Evolutionary conservation across 1,140 invertebrate genomes (phyloP).

Genomic region (Halesus radiatus): DNA sequence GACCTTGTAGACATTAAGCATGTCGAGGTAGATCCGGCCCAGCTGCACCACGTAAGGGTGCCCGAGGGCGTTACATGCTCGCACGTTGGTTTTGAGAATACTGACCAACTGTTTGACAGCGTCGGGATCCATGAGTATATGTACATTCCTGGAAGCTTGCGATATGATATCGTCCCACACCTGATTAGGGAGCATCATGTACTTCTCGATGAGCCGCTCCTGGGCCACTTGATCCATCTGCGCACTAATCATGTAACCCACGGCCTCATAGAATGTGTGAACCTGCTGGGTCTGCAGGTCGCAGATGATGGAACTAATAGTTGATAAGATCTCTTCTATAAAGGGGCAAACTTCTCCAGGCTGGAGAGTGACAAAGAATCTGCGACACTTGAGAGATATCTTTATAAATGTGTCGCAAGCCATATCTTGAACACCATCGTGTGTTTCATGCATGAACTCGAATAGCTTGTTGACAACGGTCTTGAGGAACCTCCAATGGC

Average conservation of each 20-base stretch:
- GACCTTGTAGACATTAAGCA: conserved; percentile 99
- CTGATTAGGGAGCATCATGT: conserved; percentile 98
- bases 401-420: conserved; percentile 99
- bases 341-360: conserved; percentile 97
- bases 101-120: conserved; percentile 97
- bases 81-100: conserved; percentile 98
- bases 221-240: conserved; percentile 91
- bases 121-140: conserved; percentile 95
- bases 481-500: conserved; percentile 99
- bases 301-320: conserved; percentile 98
- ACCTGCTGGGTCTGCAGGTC: conserved; percentile 98
- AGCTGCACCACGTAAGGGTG: conserved; percentile 97
- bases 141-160: conserved; percentile 96
- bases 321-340: conserved; percentile 98
- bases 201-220: conserved; percentile 95
- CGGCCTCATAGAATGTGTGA: conserved; percentile 99
- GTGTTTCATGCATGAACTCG: conserved; percentile 99
- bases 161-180: conserved; percentile 99
- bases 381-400: conserved; percentile 98
- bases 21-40: conserved; percentile 97
- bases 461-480: conserved; percentile 99
- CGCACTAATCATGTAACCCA: conserved; percentile 98
- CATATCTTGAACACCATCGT: conserved; percentile 99
- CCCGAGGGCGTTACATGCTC: conserved; percentile 97
- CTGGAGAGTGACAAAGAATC: conserved; percentile 98